Evolutionary conservation across 2,888 invertebrate genomes (phyloP), one percentile per base, ranked within the genome.

Genomic region (Lagria hirta): DNA sequence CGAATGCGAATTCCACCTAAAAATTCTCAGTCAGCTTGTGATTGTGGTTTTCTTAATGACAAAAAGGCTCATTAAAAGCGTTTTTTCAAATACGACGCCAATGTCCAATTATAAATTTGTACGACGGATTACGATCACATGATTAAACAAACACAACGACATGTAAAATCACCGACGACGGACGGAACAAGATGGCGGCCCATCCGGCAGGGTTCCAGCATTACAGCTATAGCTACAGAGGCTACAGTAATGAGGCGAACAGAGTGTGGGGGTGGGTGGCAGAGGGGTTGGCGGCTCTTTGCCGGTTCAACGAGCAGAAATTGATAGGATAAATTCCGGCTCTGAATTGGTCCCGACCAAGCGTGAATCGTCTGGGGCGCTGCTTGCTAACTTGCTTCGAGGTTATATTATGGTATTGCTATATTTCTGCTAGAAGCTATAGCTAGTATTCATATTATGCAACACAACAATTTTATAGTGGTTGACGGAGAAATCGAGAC

Each of bases 241-340:
- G n/a, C n/a, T 41, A 29, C 49, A 47, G 50, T 57, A 57, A 57
- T 58, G 57, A 55, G 54, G 45, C 51, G 44, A 46, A 50, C 35
- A 36, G 29, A 37, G 32, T 36, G 41, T 30, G 48, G 48, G 38
- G 55, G 49, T 26, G 51, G n/a, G n/a, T n/a, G n/a, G n/a, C n/a
- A n/a, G n/a, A n/a, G 48, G 44, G 56, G 55, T 56, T 56, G 55
- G 54, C 49, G 53, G 73, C 75, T 76, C 75, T 76, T 77, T 77
- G 74, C 75, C 76, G 73, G 76, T 75, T 76, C 75, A 76, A 73
- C 75, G 75, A 75, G 76, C 77, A 76, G 77, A 77, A 77, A 77
- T 77, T 77, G 77, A 78, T 77, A 75, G 76, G 78, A 77, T 78
- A 77, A 77, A 77, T 77, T 78, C 77, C 75, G 74, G 75, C 72